Conservation (phyloP, 2,113 vertebrate genomes). For the Python bivittatus region DNA sequence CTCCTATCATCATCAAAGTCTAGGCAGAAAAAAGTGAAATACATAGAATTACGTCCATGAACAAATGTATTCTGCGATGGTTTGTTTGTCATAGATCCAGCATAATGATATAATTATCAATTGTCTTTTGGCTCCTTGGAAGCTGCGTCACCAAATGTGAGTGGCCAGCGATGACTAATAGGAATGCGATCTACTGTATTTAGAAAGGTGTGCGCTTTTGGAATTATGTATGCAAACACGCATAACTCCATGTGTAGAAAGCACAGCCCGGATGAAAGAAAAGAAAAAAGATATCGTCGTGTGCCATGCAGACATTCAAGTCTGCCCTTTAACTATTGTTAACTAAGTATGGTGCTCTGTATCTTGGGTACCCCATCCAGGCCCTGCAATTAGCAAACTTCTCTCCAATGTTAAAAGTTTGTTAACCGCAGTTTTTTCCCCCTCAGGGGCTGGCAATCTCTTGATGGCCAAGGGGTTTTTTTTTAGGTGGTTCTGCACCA, state of each 20-base stretch:
- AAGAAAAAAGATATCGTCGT: not conserved
- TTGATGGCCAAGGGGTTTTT: not conserved
- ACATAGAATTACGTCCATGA: not conserved
- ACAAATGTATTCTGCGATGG: not conserved
- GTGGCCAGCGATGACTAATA: slow-evolving; percentile 71
- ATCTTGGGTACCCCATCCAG: not conserved
- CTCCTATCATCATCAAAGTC: too few relatives aligned
- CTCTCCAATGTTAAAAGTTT: not conserved
- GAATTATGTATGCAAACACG: not conserved
- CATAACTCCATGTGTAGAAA: not conserved
- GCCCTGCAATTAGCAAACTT: not conserved
- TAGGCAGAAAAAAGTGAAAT: not conserved
- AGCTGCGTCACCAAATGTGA: slow-evolving; percentile 47
- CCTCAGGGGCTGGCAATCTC: not conserved
- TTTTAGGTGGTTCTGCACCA: not conserved
- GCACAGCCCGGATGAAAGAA: not conserved
- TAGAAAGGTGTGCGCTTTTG: not conserved
- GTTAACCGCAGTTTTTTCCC: not conserved
- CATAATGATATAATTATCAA: not conserved
- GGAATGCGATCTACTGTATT: slow-evolving; percentile 40
- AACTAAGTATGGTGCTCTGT: not conserved
- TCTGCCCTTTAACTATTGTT: not conserved
- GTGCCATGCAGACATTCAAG: not conserved
- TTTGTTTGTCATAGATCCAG: slow-evolving; percentile 17
- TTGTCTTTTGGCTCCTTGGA: not conserved